These are phyloP conservation scores for Papilio gigon DNA, from an alignment of 2,888 invertebrate species.

Conservation along the genomic window DNA sequence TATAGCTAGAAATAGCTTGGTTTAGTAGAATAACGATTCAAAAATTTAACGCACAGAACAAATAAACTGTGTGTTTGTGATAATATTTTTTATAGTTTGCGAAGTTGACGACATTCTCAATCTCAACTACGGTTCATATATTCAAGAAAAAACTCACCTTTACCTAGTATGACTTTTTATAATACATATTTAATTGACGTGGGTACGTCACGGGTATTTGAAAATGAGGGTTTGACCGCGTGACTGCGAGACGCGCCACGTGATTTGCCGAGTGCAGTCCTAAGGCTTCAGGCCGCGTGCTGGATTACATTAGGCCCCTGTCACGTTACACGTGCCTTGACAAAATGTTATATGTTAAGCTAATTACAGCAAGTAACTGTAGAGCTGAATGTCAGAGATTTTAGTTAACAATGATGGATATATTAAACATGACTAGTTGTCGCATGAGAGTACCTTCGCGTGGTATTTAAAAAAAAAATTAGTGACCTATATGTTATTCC, in stretches of 20 bases:
- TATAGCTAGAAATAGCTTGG: background rate
- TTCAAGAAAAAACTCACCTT: no score
- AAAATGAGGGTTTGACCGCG: background rate
- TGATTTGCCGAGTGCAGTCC: slow-evolving; percentile 19
- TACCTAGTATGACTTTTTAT: no score
- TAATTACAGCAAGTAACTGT: slow-evolving; percentile 1
- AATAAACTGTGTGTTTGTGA: no score
- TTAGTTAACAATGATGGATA: background rate
- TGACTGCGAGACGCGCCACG: slow-evolving; percentile 14
- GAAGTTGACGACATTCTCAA: no score
- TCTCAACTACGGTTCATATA: no score
- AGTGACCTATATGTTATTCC: no score
- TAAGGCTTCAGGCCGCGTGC: slow-evolving; percentile 30
- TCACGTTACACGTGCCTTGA: slow-evolving; percentile 6
- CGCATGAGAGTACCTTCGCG: no score
- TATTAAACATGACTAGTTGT: no score
- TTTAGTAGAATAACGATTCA: no score
- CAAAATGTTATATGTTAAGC: background rate
- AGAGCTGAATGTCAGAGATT: background rate
- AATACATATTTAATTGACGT: background rate
- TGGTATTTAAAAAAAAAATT: no score
- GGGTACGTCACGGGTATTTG: background rate
- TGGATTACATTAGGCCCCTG: background rate
- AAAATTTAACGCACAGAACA: no score
- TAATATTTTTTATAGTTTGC: no score